Evolutionary conservation across 2,113 vertebrate genomes (phyloP).

Genomic region (Speoplatyrhinus poulsoni): DNA sequence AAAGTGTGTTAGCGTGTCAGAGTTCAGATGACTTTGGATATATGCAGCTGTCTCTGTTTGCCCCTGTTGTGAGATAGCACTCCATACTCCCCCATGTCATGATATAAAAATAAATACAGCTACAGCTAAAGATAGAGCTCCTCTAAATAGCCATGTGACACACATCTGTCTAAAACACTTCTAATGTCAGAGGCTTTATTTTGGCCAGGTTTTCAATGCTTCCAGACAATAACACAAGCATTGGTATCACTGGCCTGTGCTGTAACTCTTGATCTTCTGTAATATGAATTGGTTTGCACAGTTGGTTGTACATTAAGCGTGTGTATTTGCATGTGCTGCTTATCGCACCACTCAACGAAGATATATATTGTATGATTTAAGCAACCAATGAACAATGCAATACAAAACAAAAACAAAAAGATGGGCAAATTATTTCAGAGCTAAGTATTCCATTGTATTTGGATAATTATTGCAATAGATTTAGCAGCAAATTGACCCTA

Average conservation of each 20-base stretch:
- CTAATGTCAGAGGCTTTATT: too few relatives aligned
- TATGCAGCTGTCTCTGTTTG: slow-evolving; percentile 1
- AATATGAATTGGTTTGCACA: background rate
- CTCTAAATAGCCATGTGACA: slow-evolving; percentile 43
- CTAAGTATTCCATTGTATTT: too few relatives aligned
- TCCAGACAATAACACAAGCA: background rate
- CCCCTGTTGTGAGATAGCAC: slow-evolving; percentile 22
- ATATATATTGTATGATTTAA: too few relatives aligned
- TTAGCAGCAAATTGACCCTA: background rate
- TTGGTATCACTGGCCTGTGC: too few relatives aligned
- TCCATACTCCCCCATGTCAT: slow-evolving; percentile 20
- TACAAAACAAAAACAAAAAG: too few relatives aligned
- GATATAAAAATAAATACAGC: slow-evolving; percentile 10
- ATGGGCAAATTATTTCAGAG: background rate
- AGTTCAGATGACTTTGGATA: background rate
- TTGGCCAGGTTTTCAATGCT: too few relatives aligned
- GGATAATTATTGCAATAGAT: background rate
- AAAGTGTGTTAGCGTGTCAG: background rate
- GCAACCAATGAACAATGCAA: too few relatives aligned
- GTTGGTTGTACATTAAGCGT: too few relatives aligned
- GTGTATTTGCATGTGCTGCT: too few relatives aligned
- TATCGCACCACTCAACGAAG: too few relatives aligned
- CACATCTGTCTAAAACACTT: slow-evolving; percentile 17
- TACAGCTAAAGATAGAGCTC: slow-evolving; percentile 57
- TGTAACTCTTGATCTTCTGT: background rate